Conservation (phyloP, 1,140 invertebrate species). For the Rhynchophorus ferrugineus region DNA sequence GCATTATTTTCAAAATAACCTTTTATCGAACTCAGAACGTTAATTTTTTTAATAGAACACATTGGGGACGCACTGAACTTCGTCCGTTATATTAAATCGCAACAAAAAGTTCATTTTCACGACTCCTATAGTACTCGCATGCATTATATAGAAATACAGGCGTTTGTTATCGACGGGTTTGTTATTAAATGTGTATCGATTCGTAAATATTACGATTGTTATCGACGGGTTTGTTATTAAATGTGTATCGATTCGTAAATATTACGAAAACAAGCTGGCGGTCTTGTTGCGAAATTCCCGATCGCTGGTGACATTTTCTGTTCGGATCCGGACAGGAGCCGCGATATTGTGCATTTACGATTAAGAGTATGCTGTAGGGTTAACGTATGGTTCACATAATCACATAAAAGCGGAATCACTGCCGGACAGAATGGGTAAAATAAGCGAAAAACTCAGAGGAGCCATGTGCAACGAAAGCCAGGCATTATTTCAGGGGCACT, state of each 20-base stretch:
- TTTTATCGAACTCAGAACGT: neutral
- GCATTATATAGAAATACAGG: neutral
- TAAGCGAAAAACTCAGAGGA: neutral
- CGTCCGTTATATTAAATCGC: neutral
- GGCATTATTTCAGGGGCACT: constrained; percentile 9
- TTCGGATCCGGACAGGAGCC: neutral
- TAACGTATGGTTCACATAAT: neutral
- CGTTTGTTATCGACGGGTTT: too few relatives aligned
- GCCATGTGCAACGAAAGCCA: too few relatives aligned
- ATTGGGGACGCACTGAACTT: neutral
- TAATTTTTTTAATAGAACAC: neutral
- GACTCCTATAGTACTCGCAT: neutral
- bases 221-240: too few relatives aligned
- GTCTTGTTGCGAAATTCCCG: too few relatives aligned
- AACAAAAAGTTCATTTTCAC: neutral
- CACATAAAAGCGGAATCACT: neutral
- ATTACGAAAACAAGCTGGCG: too few relatives aligned
- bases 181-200: too few relatives aligned
- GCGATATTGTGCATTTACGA: neutral
- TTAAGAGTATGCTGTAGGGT: neutral
- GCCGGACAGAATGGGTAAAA: neutral
- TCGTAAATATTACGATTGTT: too few relatives aligned
- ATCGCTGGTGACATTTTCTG: too few relatives aligned
- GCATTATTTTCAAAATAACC: neutral
- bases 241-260: too few relatives aligned